Base-by-base conservation (phyloP, 2,888 invertebrate species). In the Cheilosia scutellata region DNA sequence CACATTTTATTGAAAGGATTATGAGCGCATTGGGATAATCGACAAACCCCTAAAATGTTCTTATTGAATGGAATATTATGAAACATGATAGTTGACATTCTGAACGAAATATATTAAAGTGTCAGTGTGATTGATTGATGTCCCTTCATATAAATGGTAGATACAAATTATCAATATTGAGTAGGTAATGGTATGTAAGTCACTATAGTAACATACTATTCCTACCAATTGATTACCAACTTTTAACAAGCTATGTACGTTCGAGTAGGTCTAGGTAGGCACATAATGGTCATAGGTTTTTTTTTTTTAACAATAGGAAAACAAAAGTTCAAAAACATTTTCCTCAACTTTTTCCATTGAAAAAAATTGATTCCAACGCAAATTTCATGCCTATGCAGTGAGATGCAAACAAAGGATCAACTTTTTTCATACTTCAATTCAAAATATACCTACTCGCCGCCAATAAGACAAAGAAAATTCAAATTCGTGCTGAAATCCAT, bases 401-500 rank as follows among this genome's bases (percentile, higher is more conserved):
- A 11, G 37, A 11, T 37, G 37, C 11, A 37, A 37, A 37, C 37
- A 37, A 37, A 44, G 13, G 11, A 11, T 2, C 27, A 66, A 68
- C 53, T 66, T 66, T 66, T 27, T 5, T 29, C 5, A 6, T n/a
- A 13, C 13, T 25, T 33, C 47, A 20, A 31, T 11, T 53, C 27
- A 5, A 37, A 40, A 7, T 42, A 5, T 7, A 16, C 20, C 57
- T 29, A 2, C 29, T 7, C 49, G 16, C 20, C 20, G 25, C 44
- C 20, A 11, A 47, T 33, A 25, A 62, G n/a, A 55, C 51, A 75
- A 68, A 27, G 40, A 29, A 75, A 66, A 47, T 33, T 55, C 62
- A 60, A 47, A 58, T 71, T 82, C 77, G 82, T 82, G 77, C 37
- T 65, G 65, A 65, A 77, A 53, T 42, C 53, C 82, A 82, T 82